Evolutionary conservation across 2,797 vertebrate genomes (phyloP).

Genomic region (Rallus crepitans): DNA sequence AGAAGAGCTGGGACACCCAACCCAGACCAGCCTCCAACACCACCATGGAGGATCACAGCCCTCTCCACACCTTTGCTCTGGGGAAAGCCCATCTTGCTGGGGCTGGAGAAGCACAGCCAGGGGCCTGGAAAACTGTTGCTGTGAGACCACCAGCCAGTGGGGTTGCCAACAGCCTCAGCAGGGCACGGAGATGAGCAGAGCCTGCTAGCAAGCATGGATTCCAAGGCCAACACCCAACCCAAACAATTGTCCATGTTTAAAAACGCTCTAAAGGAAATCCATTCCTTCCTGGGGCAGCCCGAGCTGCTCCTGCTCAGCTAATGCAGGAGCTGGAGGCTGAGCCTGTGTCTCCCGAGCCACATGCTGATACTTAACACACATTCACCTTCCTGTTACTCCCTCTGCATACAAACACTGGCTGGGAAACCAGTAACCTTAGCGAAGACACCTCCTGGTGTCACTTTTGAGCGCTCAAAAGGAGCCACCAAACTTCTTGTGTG

Average conservation of each 20-base stretch:
- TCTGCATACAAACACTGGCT: background rate
- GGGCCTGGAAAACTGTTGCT: accelerated
- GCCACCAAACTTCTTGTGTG: background rate
- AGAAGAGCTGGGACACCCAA: background rate
- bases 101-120: background rate
- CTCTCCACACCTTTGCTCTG: background rate
- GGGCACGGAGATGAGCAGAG: background rate
- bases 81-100: accelerated
- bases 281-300: background rate
- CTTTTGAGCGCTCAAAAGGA: background rate
- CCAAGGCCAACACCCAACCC: background rate
- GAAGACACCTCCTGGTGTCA: background rate
- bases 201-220: background rate
- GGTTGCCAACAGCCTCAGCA: background rate
- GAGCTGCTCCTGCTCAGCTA: background rate
- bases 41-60: accelerated
- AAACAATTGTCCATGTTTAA: background rate
- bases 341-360: accelerated
- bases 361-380: background rate
- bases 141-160: background rate
- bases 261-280: background rate
- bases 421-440: background rate
- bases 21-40: background rate
- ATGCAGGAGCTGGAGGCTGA: background rate
- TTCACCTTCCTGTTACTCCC: background rate